Evolutionary conservation across 2,797 vertebrate genomes (phyloP).

Genomic region (Thripadectes ignobilis): DNA sequence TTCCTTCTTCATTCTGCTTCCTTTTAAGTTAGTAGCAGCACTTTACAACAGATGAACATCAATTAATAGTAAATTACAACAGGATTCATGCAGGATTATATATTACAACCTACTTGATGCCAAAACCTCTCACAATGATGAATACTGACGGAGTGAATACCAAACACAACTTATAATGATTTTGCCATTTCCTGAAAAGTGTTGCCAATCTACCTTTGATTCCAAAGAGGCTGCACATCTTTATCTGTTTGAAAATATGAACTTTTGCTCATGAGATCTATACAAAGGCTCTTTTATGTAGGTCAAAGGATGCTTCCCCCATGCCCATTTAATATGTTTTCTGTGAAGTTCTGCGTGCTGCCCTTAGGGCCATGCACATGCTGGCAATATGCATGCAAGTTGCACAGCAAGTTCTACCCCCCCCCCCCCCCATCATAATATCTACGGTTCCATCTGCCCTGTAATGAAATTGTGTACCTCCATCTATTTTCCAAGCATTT

Average conservation of each 20-base stretch:
- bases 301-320: conserved; percentile 77
- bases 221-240: conserved; percentile 70
- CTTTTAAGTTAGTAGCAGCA: conserved; percentile 64
- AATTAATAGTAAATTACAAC: conserved; percentile 74
- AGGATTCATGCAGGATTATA: conserved; percentile 47
- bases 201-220: conserved; percentile 77
- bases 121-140: conserved; percentile 67
- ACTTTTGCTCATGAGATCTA: conserved; percentile 74
- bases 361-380: conserved; percentile 76
- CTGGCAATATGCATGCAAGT: conserved; percentile 71
- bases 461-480: conserved; percentile 48
- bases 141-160: conserved; percentile 64
- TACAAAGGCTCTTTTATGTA: conserved; percentile 78
- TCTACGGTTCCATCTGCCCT: conserved; percentile 56
- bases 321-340: conserved; percentile 80
- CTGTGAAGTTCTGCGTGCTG: conserved; percentile 78
- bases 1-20: conserved; percentile 43
- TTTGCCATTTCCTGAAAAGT: conserved; percentile 71
- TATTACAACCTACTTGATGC: conserved; percentile 58
- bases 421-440: conserved; percentile 4
- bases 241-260: conserved; percentile 73
- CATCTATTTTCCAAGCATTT: conserved; percentile 55
- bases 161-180: conserved; percentile 66
- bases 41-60: conserved; percentile 60
- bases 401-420: conserved; percentile 69